Evolutionary conservation across 2,888 invertebrate genomes (phyloP).

Genomic region (Euphydryas editha): DNA sequence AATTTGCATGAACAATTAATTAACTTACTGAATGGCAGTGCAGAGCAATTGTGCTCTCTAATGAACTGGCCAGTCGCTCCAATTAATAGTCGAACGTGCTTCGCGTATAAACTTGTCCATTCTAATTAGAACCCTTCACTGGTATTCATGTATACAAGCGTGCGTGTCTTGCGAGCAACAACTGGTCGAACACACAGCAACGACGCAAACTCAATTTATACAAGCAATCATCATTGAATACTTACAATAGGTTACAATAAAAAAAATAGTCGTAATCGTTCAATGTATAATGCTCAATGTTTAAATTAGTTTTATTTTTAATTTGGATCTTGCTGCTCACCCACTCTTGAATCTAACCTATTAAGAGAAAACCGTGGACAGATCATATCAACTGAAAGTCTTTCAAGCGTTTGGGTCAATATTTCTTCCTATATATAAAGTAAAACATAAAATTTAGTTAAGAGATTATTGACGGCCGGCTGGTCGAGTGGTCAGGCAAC

Average conservation of each 20-base stretch:
- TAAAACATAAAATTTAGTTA: too few species aligned
- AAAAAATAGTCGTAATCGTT: background rate
- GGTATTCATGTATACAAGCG: slow-evolving; percentile 20
- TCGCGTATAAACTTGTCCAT: slow-evolving; percentile 59
- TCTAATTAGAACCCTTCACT: slow-evolving; percentile 47
- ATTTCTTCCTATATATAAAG: too few species aligned
- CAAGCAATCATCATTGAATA: background rate
- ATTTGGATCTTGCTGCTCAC: background rate
- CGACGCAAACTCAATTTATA: background rate
- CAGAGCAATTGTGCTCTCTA: slow-evolving; percentile 67
- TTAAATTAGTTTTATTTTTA: background rate
- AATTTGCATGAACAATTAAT: slow-evolving; percentile 54
- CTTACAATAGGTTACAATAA: background rate
- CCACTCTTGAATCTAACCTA: background rate
- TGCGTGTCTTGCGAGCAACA: slow-evolving; percentile 22
- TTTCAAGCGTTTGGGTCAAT: too few species aligned
- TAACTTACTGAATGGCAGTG: slow-evolving; percentile 61
- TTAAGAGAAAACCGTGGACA: background rate
- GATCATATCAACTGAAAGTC: background rate
- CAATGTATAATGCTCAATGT: background rate
- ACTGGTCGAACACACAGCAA: background rate
- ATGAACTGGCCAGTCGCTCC: slow-evolving; percentile 65
- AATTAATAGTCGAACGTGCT: slow-evolving; percentile 77
- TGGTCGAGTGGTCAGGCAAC: too few species aligned
- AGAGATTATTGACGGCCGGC: too few species aligned